These are phyloP conservation scores for Blera fallax DNA, from an alignment of 2,888 invertebrate species.

Conservation along the genomic window DNA sequence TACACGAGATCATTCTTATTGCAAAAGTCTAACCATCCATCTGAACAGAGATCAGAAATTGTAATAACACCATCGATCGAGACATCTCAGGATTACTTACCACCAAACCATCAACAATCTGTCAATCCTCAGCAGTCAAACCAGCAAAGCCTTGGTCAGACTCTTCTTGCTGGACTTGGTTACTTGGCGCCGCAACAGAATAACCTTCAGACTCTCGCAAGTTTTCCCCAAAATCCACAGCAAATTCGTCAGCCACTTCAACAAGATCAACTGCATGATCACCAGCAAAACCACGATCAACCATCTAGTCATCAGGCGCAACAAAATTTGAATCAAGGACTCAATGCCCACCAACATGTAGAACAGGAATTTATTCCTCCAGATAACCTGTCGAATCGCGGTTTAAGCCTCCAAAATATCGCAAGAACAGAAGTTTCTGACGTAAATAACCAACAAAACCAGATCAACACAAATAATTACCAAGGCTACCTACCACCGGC, in stretches of 20 bases:
- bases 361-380: background rate
- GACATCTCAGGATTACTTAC: background rate
- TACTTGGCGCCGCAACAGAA: background rate
- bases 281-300: background rate
- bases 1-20: constrained; percentile 9
- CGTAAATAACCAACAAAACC: background rate
- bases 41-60: background rate
- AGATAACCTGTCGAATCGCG: constrained; percentile 3
- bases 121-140: background rate
- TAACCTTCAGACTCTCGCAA: background rate
- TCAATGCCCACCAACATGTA: background rate
- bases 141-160: background rate
- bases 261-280: background rate
- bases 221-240: background rate
- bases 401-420: constrained; percentile 18
- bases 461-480: background rate
- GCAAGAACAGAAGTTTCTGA: background rate
- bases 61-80: constrained; percentile 32
- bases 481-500: constrained; percentile 14
- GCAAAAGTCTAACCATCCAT: background rate
- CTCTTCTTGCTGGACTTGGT: background rate
- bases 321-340: background rate
- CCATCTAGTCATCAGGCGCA: background rate
- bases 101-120: background rate
- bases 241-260: background rate